Percentiles rank a stretch among this genome's conserved stretches.
Evolutionary conservation across 2,113 vertebrate species (phyloP).

Genomic region (Oreotragus oreotragus): DNA sequence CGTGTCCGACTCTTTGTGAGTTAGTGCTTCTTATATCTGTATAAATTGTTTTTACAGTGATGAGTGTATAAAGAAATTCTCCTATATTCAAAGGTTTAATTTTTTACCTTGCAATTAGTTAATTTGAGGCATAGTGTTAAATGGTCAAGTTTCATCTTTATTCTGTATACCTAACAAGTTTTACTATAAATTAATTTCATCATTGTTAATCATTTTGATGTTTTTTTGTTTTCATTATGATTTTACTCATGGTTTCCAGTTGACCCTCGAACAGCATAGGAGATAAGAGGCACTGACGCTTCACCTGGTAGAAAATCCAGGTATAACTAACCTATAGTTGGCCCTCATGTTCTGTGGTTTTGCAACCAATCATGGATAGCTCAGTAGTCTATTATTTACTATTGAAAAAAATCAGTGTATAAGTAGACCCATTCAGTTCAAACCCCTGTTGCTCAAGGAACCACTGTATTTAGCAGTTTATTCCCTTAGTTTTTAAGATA

Average conservation of each 20-base stretch:
- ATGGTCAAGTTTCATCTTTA: not conserved
- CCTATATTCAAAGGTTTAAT: not conserved
- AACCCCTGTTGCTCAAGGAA: not conserved
- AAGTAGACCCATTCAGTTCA: not conserved
- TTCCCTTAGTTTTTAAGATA: not conserved
- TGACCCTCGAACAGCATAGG: not conserved
- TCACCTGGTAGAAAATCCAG: not conserved
- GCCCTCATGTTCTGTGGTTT: not conserved
- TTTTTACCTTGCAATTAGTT: not conserved
- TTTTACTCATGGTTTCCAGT: not conserved
- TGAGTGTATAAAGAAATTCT: not conserved
- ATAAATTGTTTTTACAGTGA: not conserved
- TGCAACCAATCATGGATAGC: not conserved
- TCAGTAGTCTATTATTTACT: not conserved
- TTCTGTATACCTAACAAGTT: not conserved
- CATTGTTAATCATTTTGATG: not conserved
- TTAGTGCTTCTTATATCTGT: not conserved
- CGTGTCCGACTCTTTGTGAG: no score
- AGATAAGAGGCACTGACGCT: not conserved
- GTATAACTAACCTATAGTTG: not conserved
- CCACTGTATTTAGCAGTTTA: not conserved
- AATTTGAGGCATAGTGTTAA: not conserved
- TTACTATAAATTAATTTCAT: not conserved
- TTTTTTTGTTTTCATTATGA: not conserved
- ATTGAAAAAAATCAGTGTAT: not conserved